Evolutionary conservation across 1,140 invertebrate genomes (phyloP), one percentile per base, ranked within the genome.

Genomic region (Pachypeltis micranthus): DNA sequence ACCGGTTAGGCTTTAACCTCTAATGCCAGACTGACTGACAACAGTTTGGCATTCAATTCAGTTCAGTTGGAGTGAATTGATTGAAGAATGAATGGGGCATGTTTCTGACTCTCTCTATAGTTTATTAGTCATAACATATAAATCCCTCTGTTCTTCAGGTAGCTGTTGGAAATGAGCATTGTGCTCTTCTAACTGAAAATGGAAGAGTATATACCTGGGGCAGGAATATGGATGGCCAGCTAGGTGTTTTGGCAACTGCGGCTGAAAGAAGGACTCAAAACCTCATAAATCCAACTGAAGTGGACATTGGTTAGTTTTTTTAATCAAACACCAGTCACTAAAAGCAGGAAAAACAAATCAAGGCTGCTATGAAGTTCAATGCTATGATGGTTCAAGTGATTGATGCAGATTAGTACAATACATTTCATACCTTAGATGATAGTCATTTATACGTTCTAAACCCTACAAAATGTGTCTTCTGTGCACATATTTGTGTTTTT

Each of bases 201-300:
- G 85, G 84, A 16, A 77, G 77, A 28, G 73, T 87, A 1, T 87
- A 83, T 67, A 78, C 80, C 1, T 88, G 85, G 84, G 86, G 86
- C 27, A 74, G 81, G 44, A 87, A 85, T 73, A 70, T 83, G 19
- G 85, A 87, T 70, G 85, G 83, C 16, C 86, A 87, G 72, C 72
- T 86, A 62, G 86, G 86, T n/a, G 81, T 80, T 64, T 79, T 80
- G 39, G 76, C 74, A 7, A 34, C 60, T 2, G 2, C 26, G 28
- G 44, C 57, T 51, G 47, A 65, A 39, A 57, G 59, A 26, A 73
- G 79, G 65, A 77, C 63, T 14, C 66, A 78, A 63, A 77, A 79
- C 67, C 70, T 79, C 1, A 21, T 66, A 12, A 72, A 74, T 61
- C 77, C 78, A 12, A 74, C 74, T 4, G 73, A 72, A 2, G 73